These are phyloP conservation scores for Nephrotoma flavescens DNA, from an alignment of 2,888 invertebrate genomes.

Conservation along the genomic window DNA sequence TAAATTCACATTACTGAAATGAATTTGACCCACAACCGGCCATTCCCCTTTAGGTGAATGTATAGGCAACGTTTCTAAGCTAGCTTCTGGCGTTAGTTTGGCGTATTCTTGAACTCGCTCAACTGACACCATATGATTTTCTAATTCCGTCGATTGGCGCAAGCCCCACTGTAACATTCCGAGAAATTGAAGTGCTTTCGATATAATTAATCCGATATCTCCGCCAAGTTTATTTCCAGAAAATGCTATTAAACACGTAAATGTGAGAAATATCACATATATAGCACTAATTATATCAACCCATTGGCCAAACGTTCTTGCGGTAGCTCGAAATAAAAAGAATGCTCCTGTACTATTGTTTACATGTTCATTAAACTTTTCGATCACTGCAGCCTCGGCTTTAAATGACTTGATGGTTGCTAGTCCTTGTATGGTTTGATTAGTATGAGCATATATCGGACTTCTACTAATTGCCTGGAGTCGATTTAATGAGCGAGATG, in stretches of 20 bases:
- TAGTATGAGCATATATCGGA: slow-evolving; percentile 63
- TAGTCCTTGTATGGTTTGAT: slow-evolving; percentile 59
- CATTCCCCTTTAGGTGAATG: slow-evolving; percentile 38
- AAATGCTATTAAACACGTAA: slow-evolving; percentile 62
- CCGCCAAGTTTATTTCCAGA: slow-evolving; percentile 36
- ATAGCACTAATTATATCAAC: slow-evolving; percentile 76
- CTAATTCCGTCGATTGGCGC: slow-evolving; percentile 71
- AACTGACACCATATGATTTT: slow-evolving; percentile 70
- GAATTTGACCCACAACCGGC: slow-evolving; percentile 52
- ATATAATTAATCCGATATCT: slow-evolving; percentile 54
- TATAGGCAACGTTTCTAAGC: slow-evolving; percentile 34
- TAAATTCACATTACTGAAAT: slow-evolving; percentile 50
- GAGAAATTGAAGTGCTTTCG: slow-evolving; percentile 52
- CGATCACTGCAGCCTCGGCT: slow-evolving; percentile 44
- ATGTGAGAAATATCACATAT: slow-evolving; percentile 72
- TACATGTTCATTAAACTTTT: slow-evolving; percentile 46
- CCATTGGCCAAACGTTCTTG: slow-evolving; percentile 86
- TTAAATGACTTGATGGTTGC: slow-evolving; percentile 59
- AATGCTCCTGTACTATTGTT: slow-evolving; percentile 59
- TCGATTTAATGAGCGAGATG: slow-evolving; percentile 38
- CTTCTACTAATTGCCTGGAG: slow-evolving; percentile 41
- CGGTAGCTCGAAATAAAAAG: slow-evolving; percentile 69
- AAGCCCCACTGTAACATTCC: slow-evolving; percentile 73
- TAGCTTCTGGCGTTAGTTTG: slow-evolving; percentile 45
- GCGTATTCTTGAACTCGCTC: slow-evolving; percentile 73